Conservation (phyloP, 2,888 invertebrate genomes). For the Drosophila monieri region DNA sequence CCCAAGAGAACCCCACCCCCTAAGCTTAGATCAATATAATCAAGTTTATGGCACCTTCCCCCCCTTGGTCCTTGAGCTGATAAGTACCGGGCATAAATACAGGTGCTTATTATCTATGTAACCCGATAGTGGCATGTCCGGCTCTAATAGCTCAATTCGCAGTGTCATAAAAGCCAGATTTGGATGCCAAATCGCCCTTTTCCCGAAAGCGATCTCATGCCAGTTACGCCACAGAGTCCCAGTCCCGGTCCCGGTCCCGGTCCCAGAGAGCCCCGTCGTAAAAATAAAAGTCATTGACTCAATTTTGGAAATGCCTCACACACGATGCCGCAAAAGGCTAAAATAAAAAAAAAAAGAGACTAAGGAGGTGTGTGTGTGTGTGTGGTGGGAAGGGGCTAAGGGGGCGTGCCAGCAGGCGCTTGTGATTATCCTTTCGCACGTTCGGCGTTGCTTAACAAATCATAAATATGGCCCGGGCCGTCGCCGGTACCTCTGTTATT, state of each 20-base stretch:
- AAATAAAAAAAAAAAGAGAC: neutral
- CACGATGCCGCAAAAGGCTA: constrained; percentile 20
- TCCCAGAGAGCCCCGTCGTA: constrained; percentile 39
- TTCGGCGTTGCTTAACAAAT: constrained; percentile 80
- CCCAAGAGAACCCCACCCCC: too few species aligned
- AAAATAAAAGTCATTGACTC: constrained; percentile 80
- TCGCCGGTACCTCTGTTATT: constrained; percentile 63
- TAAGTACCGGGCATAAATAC: neutral
- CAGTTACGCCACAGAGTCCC: constrained; percentile 1
- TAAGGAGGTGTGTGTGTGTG: too few species aligned
- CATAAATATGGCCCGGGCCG: constrained; percentile 68
- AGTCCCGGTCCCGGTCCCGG: too few species aligned
- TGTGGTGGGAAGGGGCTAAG: constrained; percentile 19
- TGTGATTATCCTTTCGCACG: constrained; percentile 82
- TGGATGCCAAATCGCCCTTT: neutral
- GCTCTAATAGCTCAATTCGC: constrained; percentile 72
- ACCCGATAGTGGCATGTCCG: constrained; percentile 6
- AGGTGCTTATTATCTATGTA: constrained; percentile 3
- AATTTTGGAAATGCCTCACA: constrained; percentile 75
- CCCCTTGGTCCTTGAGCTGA: neutral
- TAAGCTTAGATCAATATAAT: constrained; percentile 1
- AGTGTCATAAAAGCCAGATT: constrained; percentile 51
- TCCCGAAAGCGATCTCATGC: neutral
- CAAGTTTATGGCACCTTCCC: neutral
- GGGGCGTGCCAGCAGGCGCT: constrained; percentile 74